Percentiles rank a stretch among this genome's conserved stretches.
phyloP scores from a whole-genome alignment of 2,888 invertebrate genomes.

The Leucoma salicis region DNA sequence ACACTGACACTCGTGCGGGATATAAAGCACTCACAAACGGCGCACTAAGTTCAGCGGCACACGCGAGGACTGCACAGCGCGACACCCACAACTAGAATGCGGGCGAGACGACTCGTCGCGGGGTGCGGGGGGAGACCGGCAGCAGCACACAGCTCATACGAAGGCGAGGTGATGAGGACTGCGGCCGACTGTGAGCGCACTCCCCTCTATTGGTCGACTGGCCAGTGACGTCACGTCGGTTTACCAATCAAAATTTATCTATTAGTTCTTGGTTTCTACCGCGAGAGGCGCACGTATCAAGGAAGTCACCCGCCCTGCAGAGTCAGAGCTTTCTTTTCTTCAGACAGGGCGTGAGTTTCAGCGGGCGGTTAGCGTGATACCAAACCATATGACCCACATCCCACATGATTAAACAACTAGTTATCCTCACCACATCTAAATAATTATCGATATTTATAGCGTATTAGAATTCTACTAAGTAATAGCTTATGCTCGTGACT shows the following conservation, averaged over 20 bases:
- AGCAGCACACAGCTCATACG: constrained; percentile 75
- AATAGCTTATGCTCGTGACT: no score
- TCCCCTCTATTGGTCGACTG: constrained; percentile 69
- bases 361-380: constrained; percentile 60
- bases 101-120: constrained; percentile 67
- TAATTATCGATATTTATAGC: no score
- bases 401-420: no score
- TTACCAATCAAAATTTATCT: constrained; percentile 56
- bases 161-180: constrained; percentile 78
- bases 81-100: constrained; percentile 82
- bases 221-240: constrained; percentile 65
- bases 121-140: constrained; percentile 66
- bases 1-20: constrained; percentile 79
- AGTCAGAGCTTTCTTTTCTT: constrained; percentile 77
- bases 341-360: constrained; percentile 70
- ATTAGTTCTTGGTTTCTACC: constrained; percentile 49
- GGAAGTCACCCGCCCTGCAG: constrained; percentile 76
- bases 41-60: constrained; percentile 78
- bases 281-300: constrained; percentile 59
- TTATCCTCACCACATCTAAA: constrained; percentile 9
- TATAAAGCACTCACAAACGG: constrained; percentile 78
- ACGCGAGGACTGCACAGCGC: constrained; percentile 80
- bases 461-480: no score
- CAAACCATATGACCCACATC: no score
- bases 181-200: constrained; percentile 70